These are phyloP conservation scores for Pempheris klunzingeri DNA, from an alignment of 2,797 vertebrate genomes.

Conservation along the genomic window DNA sequence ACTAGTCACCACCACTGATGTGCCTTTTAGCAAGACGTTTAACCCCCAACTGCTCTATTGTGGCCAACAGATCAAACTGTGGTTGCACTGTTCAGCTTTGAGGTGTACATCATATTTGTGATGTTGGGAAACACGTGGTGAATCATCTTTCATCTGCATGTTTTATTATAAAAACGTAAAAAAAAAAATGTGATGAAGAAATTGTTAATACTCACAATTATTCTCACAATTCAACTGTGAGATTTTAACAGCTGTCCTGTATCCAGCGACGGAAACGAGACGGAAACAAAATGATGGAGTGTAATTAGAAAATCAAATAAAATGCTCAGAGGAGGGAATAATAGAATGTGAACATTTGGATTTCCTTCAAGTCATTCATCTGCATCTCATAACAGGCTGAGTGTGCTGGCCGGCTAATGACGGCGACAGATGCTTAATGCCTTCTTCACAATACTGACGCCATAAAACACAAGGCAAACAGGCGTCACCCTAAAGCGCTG, in stretches of 20 bases:
- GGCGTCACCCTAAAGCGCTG: conserved; percentile 77
- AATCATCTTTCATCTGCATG: background rate
- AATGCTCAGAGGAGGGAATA: conserved; percentile 50
- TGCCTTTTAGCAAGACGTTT: background rate
- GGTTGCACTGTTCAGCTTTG: background rate
- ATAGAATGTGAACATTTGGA: conserved; percentile 75
- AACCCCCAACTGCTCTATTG: background rate
- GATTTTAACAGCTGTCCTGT: conserved; percentile 31
- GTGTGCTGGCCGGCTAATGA: conserved; percentile 77
- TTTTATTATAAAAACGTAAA: conserved; percentile 3
- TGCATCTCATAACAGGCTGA: conserved; percentile 74
- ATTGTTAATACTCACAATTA: conserved; percentile 10
- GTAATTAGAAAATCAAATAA: conserved; percentile 65
- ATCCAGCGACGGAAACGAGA: conserved; percentile 22
- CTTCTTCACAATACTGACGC: conserved; percentile 78
- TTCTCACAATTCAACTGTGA: background rate
- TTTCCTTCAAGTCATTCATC: conserved; percentile 79
- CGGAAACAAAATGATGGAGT: conserved; percentile 44
- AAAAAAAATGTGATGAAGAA: background rate
- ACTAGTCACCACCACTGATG: background rate
- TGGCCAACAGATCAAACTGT: background rate
- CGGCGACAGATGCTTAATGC: conserved; percentile 80
- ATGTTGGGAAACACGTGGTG: conserved; percentile 3
- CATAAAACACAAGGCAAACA: conserved; percentile 82
- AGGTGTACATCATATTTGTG: background rate